A percentile compares a stretch with the other conserved stretches of the same genome.
Evolutionary conservation across 92 coral and sea anemone species (phyloP).

Genomic region (Ricordea florida): DNA sequence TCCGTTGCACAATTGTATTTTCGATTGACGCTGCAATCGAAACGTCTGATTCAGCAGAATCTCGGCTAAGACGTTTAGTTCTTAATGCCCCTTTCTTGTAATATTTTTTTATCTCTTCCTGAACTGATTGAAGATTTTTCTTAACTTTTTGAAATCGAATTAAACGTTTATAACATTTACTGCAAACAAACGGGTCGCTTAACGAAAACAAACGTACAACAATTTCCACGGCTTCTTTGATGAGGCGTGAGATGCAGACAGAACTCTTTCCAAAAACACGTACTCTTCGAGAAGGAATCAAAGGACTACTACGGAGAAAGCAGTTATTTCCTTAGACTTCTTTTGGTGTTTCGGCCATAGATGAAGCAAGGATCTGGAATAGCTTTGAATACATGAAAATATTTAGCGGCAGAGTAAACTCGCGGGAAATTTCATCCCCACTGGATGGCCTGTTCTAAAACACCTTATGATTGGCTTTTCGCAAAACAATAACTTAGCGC

Average conservation of each 20-base stretch:
- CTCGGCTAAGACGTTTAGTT: conserved; percentile 28
- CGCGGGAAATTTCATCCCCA: background rate
- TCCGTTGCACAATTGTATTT: background rate
- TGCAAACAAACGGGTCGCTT: conserved; percentile 19
- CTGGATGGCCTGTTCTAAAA: background rate
- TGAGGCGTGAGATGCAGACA: conserved; percentile 16
- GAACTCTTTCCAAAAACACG: conserved; percentile 44
- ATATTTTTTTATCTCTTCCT: conserved; percentile 19
- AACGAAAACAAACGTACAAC: conserved; percentile 23
- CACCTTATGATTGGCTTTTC: conserved; percentile 14
- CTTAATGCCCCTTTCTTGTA: conserved; percentile 1
- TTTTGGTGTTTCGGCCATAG: conserved; percentile 23
- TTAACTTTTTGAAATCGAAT: background rate
- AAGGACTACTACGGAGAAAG: conserved; percentile 22
- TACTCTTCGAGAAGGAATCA: background rate
- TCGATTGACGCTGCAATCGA: background rate
- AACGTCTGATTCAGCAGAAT: background rate
- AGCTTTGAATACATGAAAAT: background rate
- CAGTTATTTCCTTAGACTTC: conserved; percentile 17
- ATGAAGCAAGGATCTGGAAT: conserved; percentile 7
- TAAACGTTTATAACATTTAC: conserved; percentile 28
- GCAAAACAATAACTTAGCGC: background rate
- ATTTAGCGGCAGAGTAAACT: too few relatives aligned
- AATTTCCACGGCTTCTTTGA: conserved; percentile 16
- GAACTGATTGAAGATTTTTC: background rate